A percentile compares a stretch with the other conserved stretches of the same genome.
Conservation (phyloP, 2,113 vertebrate genomes). For the Cheirogaleus medius region DNA sequence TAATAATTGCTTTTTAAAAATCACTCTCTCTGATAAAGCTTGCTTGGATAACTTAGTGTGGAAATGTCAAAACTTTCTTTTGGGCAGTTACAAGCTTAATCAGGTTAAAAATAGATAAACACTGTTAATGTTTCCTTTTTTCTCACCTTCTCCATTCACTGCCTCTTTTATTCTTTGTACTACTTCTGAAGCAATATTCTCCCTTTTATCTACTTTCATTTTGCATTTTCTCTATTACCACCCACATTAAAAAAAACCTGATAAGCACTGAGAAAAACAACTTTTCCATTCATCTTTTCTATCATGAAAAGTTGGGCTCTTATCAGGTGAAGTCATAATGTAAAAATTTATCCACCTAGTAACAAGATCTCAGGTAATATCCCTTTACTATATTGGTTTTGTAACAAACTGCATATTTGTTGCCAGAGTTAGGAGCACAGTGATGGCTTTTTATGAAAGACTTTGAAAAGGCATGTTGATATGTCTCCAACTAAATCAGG, state of each 20-base stretch:
- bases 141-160: background rate
- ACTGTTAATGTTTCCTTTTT: background rate
- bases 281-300: constrained; percentile 35
- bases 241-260: background rate
- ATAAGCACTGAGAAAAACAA: constrained; percentile 57
- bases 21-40: constrained; percentile 31
- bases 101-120: constrained; percentile 52
- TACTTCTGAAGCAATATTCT: constrained; percentile 44
- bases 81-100: background rate
- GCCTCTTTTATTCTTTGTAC: background rate
- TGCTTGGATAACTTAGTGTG: background rate
- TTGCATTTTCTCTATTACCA: constrained; percentile 44
- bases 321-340: constrained; percentile 30
- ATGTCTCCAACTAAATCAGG: background rate
- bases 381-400: background rate
- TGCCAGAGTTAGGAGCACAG: background rate
- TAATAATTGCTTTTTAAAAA: constrained; percentile 37
- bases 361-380: constrained; percentile 48
- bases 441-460: background rate
- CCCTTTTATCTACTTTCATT: constrained; percentile 57
- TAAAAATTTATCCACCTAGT: background rate
- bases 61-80: constrained; percentile 53
- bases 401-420: background rate
- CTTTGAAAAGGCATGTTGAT: constrained; percentile 23
- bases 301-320: constrained; percentile 49